Conservation (phyloP, 2,888 invertebrate species). For the Oligia latruncula region DNA sequence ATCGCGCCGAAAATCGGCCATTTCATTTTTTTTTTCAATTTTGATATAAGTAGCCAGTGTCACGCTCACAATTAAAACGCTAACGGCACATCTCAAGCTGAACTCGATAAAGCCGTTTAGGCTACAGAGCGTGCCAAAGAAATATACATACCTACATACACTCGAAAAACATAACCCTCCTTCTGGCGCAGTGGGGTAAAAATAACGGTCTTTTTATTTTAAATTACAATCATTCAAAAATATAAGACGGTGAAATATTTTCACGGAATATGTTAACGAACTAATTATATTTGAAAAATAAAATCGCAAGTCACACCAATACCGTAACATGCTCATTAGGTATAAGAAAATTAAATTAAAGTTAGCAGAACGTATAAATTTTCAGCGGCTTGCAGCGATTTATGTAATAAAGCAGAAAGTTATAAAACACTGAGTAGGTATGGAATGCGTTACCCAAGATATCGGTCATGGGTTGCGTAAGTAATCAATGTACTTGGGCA, state of each 20-base stretch:
- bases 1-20: no score
- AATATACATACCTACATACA: no score
- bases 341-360: conserved; percentile 37
- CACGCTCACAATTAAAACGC: no score
- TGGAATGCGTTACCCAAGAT: conserved; percentile 79
- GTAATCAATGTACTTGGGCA: conserved; percentile 65
- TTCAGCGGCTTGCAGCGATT: conserved; percentile 50
- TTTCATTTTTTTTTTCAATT: no score
- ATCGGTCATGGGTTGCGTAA: conserved; percentile 78
- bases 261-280: conserved; percentile 1
- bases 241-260: neutral
- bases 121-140: no score
- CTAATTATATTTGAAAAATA: neutral
- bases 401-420: conserved; percentile 70
- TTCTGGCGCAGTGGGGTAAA: no score
- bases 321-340: conserved; percentile 37
- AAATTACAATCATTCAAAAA: neutral
- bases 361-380: conserved; percentile 44
- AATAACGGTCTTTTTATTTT: neutral
- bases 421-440: conserved; percentile 70
- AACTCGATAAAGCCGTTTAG: no score
- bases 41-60: no score
- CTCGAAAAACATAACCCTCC: no score
- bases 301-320: conserved; percentile 14
- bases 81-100: no score